These are phyloP conservation scores for Tolypeutes matacus DNA, from an alignment of 2,797 vertebrate species.

Conservation along the genomic window DNA sequence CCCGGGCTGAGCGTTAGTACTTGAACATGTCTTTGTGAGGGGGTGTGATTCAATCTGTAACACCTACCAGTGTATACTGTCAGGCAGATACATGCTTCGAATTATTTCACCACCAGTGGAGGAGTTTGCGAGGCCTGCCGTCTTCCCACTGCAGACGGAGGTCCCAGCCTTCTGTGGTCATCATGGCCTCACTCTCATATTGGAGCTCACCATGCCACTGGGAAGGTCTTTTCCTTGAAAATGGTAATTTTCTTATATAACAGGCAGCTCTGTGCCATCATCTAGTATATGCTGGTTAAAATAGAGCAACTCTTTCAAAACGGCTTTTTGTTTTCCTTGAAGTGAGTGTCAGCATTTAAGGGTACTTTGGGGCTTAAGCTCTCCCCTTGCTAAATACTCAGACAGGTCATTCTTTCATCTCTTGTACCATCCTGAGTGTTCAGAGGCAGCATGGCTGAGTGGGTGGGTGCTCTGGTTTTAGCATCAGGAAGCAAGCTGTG, in stretches of 20 bases:
- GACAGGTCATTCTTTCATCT: not conserved
- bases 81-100: not conserved
- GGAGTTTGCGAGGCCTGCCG: not conserved
- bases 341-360: not conserved
- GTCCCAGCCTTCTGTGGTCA: not conserved
- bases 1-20: too few species aligned
- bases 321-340: not conserved
- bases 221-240: not conserved
- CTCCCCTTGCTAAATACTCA: not conserved
- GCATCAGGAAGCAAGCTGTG: not conserved
- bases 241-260: not conserved
- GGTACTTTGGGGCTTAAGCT: not conserved
- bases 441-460: not conserved
- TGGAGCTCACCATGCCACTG: not conserved
- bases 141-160: not conserved
- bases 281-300: not conserved
- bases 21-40: too few species aligned
- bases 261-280: not conserved
- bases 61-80: not conserved
- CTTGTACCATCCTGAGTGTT: not conserved
- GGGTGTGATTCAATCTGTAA: too few species aligned
- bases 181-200: not conserved
- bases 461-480: not conserved
- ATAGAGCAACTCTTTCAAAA: not conserved
- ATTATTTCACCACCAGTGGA: not conserved